Evolutionary conservation across 2,113 vertebrate genomes (phyloP).

Genomic region (Seriola quinqueradiata): DNA sequence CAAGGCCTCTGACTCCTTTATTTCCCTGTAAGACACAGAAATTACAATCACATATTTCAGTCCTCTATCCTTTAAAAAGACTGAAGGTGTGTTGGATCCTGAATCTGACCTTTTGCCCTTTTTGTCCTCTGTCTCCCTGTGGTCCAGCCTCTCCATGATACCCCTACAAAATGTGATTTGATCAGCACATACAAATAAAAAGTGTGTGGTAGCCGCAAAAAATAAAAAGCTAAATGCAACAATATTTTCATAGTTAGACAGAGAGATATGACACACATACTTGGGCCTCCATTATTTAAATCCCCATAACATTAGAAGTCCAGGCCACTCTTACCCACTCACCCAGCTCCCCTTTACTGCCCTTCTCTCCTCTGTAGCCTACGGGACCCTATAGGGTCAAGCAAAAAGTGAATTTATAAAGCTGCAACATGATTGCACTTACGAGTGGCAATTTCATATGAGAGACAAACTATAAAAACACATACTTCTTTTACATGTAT

Average conservation of each 20-base stretch:
- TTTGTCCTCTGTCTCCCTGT: slow-evolving; percentile 77
- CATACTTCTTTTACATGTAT: background rate
- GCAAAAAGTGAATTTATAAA: slow-evolving; percentile 8
- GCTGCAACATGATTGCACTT: background rate
- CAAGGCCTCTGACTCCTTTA: slow-evolving; percentile 73
- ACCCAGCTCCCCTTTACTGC: slow-evolving; percentile 85
- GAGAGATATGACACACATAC: background rate
- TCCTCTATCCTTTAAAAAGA: rapidly evolving
- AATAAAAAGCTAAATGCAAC: background rate
- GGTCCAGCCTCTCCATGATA: slow-evolving; percentile 81
- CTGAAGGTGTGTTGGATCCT: background rate
- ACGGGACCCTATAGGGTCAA: slow-evolving; percentile 74
- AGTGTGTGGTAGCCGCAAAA: rapidly evolving
- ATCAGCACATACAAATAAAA: background rate
- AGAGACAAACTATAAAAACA: background rate
- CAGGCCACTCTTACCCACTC: slow-evolving; percentile 85
- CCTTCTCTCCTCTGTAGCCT: slow-evolving; percentile 82
- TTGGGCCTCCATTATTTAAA: background rate
- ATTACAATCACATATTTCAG: background rate
- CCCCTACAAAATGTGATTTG: slow-evolving; percentile 67
- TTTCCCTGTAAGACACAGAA: slow-evolving; percentile 70
- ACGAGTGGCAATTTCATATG: background rate
- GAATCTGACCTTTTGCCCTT: slow-evolving; percentile 79
- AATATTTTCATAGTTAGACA: background rate
- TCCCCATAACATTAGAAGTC: slow-evolving; percentile 54